phyloP scores from a whole-genome alignment of 2,888 invertebrate genomes.

The Nomada lathburiana region DNA sequence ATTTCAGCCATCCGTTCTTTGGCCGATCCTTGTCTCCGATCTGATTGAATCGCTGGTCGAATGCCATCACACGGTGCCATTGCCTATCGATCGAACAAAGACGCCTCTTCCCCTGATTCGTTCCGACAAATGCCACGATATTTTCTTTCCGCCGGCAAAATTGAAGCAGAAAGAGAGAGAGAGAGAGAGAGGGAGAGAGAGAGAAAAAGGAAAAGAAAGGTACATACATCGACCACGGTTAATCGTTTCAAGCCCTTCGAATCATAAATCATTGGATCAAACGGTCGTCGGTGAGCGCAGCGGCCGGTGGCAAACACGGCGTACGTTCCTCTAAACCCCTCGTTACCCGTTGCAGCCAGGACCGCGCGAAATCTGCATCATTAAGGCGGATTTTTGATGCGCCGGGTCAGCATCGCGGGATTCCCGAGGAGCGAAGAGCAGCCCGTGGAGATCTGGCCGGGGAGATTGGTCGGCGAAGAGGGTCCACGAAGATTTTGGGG shows the following conservation, averaged over 20 bases:
- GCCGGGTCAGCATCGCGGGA: constrained; percentile 45
- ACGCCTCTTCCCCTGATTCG: constrained; percentile 29
- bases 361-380: constrained; percentile 41
- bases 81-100: constrained; percentile 21
- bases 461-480: constrained; percentile 50
- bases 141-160: constrained; percentile 17
- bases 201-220: not conserved
- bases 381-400: constrained; percentile 53
- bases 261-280: constrained; percentile 48
- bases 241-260: constrained; percentile 39
- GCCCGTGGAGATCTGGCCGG: constrained; percentile 38
- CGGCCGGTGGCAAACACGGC: constrained; percentile 16
- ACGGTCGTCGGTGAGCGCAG: constrained; percentile 17
- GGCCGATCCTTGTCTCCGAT: constrained; percentile 54
- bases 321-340: constrained; percentile 17
- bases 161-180: not conserved
- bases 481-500: constrained; percentile 57
- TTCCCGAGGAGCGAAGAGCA: constrained; percentile 33
- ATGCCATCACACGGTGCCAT: constrained; percentile 49
- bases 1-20: constrained; percentile 50
- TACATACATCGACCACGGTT: not conserved
- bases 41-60: constrained; percentile 41
- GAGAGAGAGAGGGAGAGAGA: not conserved
- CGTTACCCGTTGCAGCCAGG: constrained; percentile 3
- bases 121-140: constrained; percentile 31